Evolutionary conservation across 2,113 vertebrate genomes (phyloP), one percentile per base, ranked within the genome.

Genomic region (Nansenia antarctica): DNA sequence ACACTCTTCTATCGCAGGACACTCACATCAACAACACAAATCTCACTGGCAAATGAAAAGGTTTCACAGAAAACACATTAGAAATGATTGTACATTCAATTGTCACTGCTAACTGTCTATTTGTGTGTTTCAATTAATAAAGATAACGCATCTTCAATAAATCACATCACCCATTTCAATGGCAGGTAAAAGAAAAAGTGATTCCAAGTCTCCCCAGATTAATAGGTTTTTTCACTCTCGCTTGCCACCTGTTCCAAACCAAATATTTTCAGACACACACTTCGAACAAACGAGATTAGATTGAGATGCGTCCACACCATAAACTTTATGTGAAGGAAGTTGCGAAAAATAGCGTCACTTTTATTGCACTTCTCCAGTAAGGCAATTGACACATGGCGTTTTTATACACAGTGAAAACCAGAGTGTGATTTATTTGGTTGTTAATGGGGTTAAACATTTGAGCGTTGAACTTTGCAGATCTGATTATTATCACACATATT

Each of bases 311-410:
- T n/a, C n/a, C 54, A 68, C 20, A 58, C 76, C 77, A 88, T 88
- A 89, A 89, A 89, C 9, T 32, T 61, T 59, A 42, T 71, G 86
- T 81, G 72, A 85, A 88, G 89, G 88, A 87, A 88, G 89, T 86
- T 67, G n/a, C 47, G 15, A 69, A 81, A 69, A 78, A 75, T 73
- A 61, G 71, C 70, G 18, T 87, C 77, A 70, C 66, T 77, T 90
- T 89, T 90, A 88, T 83, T 54, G 63, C 74, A 69, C 30, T 71
- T 64, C 31, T 60, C n/a, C 59, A 65, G 60, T 7, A 15, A 18
- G 42, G 67, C 74, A 73, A 68, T 61, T 55, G 35, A 75, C 63
- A 80, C 77, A 76, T 76, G 70, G 24, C 26, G 63, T 70, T 74
- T 82, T 83, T 59, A 57, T 62, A 62, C 31, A 22, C 11, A 49